Percentiles rank a stretch among this genome's conserved stretches.
These are phyloP conservation scores for Neofelis nebulosa DNA, from an alignment of 2,113 vertebrate species.

Conservation along the genomic window DNA sequence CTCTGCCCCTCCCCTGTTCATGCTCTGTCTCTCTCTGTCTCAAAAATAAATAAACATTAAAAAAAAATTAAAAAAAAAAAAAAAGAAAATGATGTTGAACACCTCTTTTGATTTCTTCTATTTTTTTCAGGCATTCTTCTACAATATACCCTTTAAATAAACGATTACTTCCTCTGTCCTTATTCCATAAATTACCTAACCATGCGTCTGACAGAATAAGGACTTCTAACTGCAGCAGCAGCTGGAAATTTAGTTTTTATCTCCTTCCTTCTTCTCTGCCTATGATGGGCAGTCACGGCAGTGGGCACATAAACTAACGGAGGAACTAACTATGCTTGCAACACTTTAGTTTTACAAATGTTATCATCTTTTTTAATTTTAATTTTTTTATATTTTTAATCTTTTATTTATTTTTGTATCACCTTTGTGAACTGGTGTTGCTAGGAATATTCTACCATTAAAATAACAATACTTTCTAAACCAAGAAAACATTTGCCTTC, in stretches of 20 bases:
- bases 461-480: background rate
- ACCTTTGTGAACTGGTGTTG: background rate
- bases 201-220: background rate
- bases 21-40: too few relatives aligned
- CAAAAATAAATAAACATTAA: too few relatives aligned
- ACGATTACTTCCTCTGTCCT: background rate
- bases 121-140: background rate
- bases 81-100: background rate
- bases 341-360: background rate
- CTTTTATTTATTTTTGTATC: background rate
- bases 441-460: background rate
- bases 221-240: too few relatives aligned
- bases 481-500: background rate
- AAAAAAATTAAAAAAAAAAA: too few relatives aligned
- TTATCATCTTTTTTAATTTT: background rate
- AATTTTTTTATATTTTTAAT: background rate
- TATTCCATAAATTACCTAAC: background rate
- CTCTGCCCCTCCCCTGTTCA: too few relatives aligned
- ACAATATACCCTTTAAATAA: background rate
- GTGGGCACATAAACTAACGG: background rate
- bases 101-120: background rate
- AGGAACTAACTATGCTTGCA: background rate
- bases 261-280: background rate
- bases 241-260: background rate
- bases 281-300: rapidly evolving